Conservation (phyloP, 2,888 invertebrate genomes). For the Amblyjoppa fuscipennis region DNA sequence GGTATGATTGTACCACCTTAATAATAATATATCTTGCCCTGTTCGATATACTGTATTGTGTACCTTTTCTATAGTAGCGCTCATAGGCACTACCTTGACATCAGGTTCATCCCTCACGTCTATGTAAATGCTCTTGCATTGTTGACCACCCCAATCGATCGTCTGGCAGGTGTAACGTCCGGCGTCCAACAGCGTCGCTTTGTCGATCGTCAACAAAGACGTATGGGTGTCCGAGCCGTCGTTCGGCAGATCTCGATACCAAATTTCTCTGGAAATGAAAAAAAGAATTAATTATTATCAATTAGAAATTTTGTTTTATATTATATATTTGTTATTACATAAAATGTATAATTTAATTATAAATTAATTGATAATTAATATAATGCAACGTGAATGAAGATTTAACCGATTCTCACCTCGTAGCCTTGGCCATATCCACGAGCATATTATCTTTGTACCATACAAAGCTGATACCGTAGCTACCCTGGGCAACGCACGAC, state of each 20-base stretch:
- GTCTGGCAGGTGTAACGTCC: conserved; percentile 94
- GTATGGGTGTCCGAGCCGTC: conserved; percentile 87
- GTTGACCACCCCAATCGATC: conserved; percentile 89
- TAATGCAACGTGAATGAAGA: not conserved
- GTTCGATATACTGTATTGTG: not conserved
- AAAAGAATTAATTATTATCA: not conserved
- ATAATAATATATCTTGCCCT: not conserved
- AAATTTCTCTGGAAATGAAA: conserved; percentile 79
- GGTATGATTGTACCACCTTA: not conserved
- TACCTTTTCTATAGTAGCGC: conserved; percentile 90
- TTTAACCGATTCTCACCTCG: conserved; percentile 86
- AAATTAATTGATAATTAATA: too few relatives aligned
- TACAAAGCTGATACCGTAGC: conserved; percentile 90
- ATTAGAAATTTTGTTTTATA: not conserved
- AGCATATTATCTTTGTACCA: conserved; percentile 94
- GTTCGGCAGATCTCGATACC: conserved; percentile 85
- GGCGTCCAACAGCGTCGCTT: conserved; percentile 90
- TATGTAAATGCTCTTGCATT: conserved; percentile 89
- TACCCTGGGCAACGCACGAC: conserved; percentile 92
- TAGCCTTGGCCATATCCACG: conserved; percentile 91
- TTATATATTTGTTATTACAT: too few relatives aligned
- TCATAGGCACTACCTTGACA: conserved; percentile 90
- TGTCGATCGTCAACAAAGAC: conserved; percentile 90
- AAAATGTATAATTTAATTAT: too few relatives aligned
- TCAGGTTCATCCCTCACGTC: conserved; percentile 88